Base-by-base conservation (phyloP, 2,113 vertebrate species). In the Vimba vimba region DNA sequence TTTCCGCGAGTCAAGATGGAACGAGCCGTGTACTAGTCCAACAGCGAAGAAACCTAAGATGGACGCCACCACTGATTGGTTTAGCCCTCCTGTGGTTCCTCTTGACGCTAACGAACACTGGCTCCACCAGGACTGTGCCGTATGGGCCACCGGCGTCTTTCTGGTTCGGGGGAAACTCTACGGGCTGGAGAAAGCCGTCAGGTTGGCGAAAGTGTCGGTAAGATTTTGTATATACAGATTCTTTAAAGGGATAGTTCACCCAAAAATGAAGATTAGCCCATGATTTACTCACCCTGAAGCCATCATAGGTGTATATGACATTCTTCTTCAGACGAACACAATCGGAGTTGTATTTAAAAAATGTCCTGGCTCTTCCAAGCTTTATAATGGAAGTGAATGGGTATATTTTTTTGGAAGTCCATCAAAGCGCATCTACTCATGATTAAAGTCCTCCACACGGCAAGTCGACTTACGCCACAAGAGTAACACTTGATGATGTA, bases 111-210 rank as follows among this genome's bases (percentile, higher is more conserved):
- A 91, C 13, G 95, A 96, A 86, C 93, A 93, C 88, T 96, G 95
- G 95, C 90, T 96, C 23, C 95, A 96, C 25, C 95, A 94, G 86
- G 94, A 96, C 92, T 96, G 95, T n/a, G 90, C 90, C 59, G 87
- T 95, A 87, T 96, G 95, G 95, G 93, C 94, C 0, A 88, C 94
- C 12, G 94, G 95, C 2, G 94, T 96, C 43, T 95, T 93, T 91
- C 93, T 96, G 1, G 94, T 96, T 13, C 94, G 91, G 91, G 95
- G 95, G 83, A 94, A 90, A 90, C 90, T 96, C 36, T 95, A 95
- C 52, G 95, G 95, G 1, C 91, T 96, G 84, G 94, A 95, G 88
- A 93, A 94, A 75, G 94, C 94, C 0, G 93, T 95, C 39, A 94
- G 88, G 89, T 87, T 90, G 50, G 94, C 94, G 15, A 93, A 94